Percentiles rank a stretch among this genome's conserved stretches.
Conservation (phyloP, 1,140 invertebrate species). For the Pissodes strobi region DNA sequence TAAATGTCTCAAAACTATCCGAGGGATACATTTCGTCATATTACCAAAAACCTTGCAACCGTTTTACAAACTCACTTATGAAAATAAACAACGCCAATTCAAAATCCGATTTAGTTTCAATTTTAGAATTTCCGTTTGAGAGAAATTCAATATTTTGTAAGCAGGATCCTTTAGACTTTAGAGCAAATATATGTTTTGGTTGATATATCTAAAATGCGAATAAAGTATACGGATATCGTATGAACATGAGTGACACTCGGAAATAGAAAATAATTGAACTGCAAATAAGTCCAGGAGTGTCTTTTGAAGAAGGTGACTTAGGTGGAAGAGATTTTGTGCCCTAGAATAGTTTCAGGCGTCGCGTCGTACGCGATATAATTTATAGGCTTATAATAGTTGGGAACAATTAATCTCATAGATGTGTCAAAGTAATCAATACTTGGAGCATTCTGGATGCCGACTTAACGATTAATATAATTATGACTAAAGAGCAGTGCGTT, state of each 20-base stretch:
- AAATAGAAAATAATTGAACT: constrained; percentile 6
- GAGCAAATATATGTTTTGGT: constrained; percentile 5
- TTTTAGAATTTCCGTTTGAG: constrained; percentile 18
- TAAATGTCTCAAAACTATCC: constrained; percentile 8
- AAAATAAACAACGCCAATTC: constrained; percentile 13
- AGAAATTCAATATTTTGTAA: constrained; percentile 16
- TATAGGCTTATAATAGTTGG: too few relatives aligned
- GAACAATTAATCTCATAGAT: too few relatives aligned
- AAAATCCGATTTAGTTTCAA: constrained; percentile 1
- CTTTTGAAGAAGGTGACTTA: background rate
- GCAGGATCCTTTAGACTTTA: constrained; percentile 11
- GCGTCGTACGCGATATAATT: too few relatives aligned
- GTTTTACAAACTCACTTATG: background rate
- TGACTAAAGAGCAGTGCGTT: too few relatives aligned
- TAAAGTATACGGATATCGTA: constrained; percentile 1
- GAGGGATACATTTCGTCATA: background rate
- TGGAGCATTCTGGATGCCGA: too few relatives aligned
- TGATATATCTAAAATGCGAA: constrained; percentile 1
- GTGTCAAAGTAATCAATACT: too few relatives aligned
- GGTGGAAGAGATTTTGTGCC: background rate
- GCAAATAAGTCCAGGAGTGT: constrained; percentile 4
- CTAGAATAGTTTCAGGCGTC: background rate
- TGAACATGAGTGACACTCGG: background rate
- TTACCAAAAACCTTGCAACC: constrained; percentile 10
- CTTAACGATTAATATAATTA: too few relatives aligned